A percentile compares a stretch with the other conserved stretches of the same genome.
Conservation (phyloP, 2,797 vertebrate species). For the Peromyscus melanophrys region DNA sequence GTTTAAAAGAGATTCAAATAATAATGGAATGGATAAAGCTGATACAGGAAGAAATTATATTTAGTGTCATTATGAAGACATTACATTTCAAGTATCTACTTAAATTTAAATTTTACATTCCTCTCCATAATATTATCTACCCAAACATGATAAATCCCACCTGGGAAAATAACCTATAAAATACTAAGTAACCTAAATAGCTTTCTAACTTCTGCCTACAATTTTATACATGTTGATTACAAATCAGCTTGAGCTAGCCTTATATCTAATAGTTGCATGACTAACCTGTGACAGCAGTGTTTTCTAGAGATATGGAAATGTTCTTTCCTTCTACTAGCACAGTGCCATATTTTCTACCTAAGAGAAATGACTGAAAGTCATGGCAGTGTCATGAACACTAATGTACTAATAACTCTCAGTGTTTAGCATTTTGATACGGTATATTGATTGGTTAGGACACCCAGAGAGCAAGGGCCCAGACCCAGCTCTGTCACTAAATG, state of each 20-base stretch:
- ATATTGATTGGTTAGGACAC: background rate
- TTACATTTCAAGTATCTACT: slow-evolving; percentile 9
- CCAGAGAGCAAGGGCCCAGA: background rate
- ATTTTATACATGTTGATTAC: slow-evolving; percentile 23
- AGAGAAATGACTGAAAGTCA: slow-evolving; percentile 54
- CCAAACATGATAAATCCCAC: background rate
- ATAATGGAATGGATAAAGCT: background rate
- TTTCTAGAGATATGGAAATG: background rate
- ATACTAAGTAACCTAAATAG: background rate
- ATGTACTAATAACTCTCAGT: background rate
- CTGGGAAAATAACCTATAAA: background rate
- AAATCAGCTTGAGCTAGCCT: background rate
- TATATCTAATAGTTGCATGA: background rate
- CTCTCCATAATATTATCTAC: background rate
- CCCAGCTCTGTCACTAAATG: background rate
- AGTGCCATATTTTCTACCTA: background rate
- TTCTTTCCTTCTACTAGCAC: background rate
- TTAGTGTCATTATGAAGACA: slow-evolving; percentile 39
- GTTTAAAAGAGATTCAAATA: background rate
- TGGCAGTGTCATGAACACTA: background rate
- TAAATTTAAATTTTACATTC: background rate
- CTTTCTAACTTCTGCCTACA: background rate
- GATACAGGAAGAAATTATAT: slow-evolving; percentile 26
- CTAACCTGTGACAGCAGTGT: background rate
- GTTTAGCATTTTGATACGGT: background rate